These are phyloP conservation scores for Parazoanthus darwini DNA, from an alignment of 92 coral and sea anemone species.

Conservation along the genomic window DNA sequence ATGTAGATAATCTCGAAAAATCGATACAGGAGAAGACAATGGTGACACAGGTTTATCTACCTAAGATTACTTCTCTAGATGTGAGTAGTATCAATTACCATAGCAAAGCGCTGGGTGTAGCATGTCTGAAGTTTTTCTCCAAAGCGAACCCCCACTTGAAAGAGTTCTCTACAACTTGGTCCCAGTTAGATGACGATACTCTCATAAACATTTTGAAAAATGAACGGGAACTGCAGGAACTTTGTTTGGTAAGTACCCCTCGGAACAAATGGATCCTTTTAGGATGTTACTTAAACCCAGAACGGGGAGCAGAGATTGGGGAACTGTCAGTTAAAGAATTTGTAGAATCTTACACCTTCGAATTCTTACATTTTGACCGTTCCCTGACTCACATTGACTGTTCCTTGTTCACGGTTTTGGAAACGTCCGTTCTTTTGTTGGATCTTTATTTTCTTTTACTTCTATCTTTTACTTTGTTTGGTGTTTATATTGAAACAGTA, in stretches of 20 bases:
- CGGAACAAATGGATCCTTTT: too few species aligned
- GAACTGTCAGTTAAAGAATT: too few species aligned
- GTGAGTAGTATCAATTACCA: conserved; percentile 65
- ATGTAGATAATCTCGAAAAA: neutral
- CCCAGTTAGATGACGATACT: conserved; percentile 69
- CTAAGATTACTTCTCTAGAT: conserved; percentile 68
- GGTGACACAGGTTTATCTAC: conserved; percentile 27
- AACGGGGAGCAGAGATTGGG: too few species aligned
- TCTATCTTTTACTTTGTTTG: too few species aligned
- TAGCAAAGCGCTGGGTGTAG: conserved; percentile 64
- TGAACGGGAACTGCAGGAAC: conserved; percentile 57
- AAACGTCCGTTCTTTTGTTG: too few species aligned
- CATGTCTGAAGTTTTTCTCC: conserved; percentile 71
- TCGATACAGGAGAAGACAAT: neutral
- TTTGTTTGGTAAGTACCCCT: conserved; percentile 63
- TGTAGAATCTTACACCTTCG: too few species aligned
- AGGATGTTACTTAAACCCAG: too few species aligned
- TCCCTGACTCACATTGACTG: too few species aligned
- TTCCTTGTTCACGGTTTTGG: too few species aligned
- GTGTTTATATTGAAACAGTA: neutral
- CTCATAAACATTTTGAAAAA: conserved; percentile 58
- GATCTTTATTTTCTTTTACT: too few species aligned
- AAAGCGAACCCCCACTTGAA: conserved; percentile 52
- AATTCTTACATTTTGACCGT: too few species aligned
- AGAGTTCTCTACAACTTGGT: conserved; percentile 68